Percentiles rank a stretch among this genome's conserved stretches.
Conservation (phyloP, 53 echinoderm and acorn worm genomes). For the Crossaster papposus region DNA sequence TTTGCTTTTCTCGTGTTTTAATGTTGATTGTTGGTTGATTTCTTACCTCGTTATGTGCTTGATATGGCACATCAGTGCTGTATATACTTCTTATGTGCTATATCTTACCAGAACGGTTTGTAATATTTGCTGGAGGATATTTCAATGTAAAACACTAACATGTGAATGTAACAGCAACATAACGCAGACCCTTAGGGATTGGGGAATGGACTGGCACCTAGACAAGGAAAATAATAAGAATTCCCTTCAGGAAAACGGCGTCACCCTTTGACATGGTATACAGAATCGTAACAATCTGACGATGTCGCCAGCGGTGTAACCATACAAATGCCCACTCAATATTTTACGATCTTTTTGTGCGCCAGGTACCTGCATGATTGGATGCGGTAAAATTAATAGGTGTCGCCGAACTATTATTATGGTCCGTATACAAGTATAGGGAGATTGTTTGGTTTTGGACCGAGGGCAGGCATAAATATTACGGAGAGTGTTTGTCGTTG, state of each 20-base stretch:
- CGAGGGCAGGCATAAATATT: neutral
- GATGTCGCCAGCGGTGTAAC: neutral
- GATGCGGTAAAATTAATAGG: neutral
- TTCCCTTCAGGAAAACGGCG: neutral
- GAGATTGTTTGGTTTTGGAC: conserved; percentile 9
- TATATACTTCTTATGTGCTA: too few species aligned
- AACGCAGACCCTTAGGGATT: neutral
- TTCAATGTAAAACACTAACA: neutral
- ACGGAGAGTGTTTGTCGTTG: neutral
- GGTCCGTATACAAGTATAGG: neutral
- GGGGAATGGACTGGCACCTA: neutral
- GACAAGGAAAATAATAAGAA: neutral
- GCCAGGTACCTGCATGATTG: neutral
- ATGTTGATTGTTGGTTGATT: too few species aligned
- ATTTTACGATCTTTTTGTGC: neutral
- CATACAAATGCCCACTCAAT: neutral
- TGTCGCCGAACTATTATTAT: neutral
- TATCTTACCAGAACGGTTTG: too few species aligned
- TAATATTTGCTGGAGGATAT: too few species aligned
- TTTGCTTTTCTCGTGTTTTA: too few species aligned
- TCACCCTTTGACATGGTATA: neutral
- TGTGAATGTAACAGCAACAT: neutral
- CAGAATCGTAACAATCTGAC: neutral
- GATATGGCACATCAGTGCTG: too few species aligned
- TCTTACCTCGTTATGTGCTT: too few species aligned